Percentiles rank a stretch among this genome's conserved stretches.
Conservation (phyloP, 2,797 vertebrate species). For the Gobionotothen gibberifrons region DNA sequence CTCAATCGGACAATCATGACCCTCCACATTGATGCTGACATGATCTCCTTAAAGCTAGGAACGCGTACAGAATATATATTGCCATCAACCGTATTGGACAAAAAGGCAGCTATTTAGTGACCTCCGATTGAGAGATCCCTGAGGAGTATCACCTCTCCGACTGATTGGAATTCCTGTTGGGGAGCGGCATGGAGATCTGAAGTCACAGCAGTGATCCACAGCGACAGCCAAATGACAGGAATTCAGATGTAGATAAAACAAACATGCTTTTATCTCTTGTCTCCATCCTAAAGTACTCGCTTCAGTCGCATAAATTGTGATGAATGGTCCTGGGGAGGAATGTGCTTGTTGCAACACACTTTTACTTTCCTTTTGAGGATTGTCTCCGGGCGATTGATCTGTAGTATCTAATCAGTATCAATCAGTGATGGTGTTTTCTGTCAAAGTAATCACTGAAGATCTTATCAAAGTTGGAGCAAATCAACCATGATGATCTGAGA, state of each 20-base stretch:
- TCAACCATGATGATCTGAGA: slow-evolving; percentile 39
- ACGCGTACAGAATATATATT: slow-evolving; percentile 46
- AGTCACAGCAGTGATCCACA: slow-evolving; percentile 37
- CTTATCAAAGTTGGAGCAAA: slow-evolving; percentile 52
- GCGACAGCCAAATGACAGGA: slow-evolving; percentile 66
- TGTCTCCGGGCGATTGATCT: slow-evolving; percentile 17
- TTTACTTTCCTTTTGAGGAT: slow-evolving; percentile 28
- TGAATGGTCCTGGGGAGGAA: slow-evolving; percentile 37
- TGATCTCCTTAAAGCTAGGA: slow-evolving; percentile 43
- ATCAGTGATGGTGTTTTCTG: slow-evolving; percentile 47
- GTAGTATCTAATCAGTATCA: slow-evolving; percentile 47
- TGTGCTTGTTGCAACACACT: slow-evolving; percentile 32
- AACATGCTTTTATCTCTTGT: slow-evolving; percentile 40
- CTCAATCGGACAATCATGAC: slow-evolving; percentile 61
- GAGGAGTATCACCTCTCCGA: slow-evolving; percentile 30
- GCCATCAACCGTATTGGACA: slow-evolving; percentile 25
- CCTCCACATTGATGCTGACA: slow-evolving; percentile 42
- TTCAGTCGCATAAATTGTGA: slow-evolving; percentile 46
- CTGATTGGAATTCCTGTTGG: slow-evolving; percentile 68
- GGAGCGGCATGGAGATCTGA: slow-evolving; percentile 31
- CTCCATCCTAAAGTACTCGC: slow-evolving; percentile 22
- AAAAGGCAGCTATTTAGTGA: slow-evolving; percentile 55
- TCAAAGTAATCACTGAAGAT: slow-evolving; percentile 58
- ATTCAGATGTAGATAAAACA: slow-evolving; percentile 56
- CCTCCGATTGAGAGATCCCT: slow-evolving; percentile 26